These are phyloP conservation scores for Prinia subflava DNA, from an alignment of 2,113 vertebrate species.

Conservation along the genomic window DNA sequence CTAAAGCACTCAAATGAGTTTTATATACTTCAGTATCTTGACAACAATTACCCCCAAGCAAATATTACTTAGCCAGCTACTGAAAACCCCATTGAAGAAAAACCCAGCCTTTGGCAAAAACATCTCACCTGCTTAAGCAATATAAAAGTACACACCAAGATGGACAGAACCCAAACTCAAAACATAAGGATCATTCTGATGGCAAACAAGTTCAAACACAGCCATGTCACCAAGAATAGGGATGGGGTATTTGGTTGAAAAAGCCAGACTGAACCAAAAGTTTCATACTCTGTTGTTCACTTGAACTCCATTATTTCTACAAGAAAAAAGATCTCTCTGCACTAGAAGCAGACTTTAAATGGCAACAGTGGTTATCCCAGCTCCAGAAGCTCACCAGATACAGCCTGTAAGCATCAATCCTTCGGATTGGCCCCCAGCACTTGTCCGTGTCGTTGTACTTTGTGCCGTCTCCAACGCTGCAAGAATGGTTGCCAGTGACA, in stretches of 20 bases:
- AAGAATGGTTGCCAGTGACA: constrained; percentile 83
- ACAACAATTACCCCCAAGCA: background rate
- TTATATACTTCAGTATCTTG: background rate
- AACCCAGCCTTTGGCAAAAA: background rate
- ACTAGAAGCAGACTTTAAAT: background rate
- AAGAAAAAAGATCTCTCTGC: background rate
- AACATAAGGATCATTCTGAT: background rate
- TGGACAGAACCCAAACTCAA: background rate
- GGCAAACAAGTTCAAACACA: background rate
- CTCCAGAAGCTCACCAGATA: constrained; percentile 86
- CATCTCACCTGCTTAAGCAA: background rate
- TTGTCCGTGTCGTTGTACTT: constrained; percentile 89
- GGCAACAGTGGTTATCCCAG: background rate
- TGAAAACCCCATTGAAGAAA: background rate
- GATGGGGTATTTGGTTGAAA: background rate
- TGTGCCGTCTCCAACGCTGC: constrained; percentile 76
- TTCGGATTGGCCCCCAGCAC: constrained; percentile 90
- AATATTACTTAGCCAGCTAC: background rate
- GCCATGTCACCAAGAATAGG: rapidly evolving
- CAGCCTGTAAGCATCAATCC: constrained; percentile 91
- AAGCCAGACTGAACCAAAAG: background rate
- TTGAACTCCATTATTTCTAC: background rate
- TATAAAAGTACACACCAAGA: background rate
- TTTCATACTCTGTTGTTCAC: background rate
- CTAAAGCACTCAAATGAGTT: background rate